phyloP scores from a whole-genome alignment of 1,140 invertebrate species.

The Hirudo medicinalis region DNA sequence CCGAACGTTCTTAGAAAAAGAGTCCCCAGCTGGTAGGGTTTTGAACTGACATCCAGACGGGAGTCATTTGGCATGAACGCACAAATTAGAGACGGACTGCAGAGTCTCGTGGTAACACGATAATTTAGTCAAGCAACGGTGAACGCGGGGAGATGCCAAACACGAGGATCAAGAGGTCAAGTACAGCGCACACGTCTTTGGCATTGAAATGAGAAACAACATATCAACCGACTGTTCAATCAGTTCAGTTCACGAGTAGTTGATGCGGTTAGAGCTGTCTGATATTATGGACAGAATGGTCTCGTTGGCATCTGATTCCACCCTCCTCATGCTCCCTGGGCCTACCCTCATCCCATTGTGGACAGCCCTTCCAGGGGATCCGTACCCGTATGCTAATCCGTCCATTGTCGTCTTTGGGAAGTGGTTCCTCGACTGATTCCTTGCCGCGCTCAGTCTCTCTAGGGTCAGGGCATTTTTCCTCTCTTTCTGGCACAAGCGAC shows the following conservation, averaged over 20 bases:
- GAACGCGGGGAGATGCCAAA: too few species aligned
- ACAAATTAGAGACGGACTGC: too few species aligned
- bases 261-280: slow-evolving; percentile 23
- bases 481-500: background rate
- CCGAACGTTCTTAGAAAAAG: too few species aligned
- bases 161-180: too few species aligned
- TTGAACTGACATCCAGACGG: too few species aligned
- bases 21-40: too few species aligned
- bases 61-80: too few species aligned
- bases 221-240: background rate
- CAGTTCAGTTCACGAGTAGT: slow-evolving; percentile 11
- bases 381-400: background rate
- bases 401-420: background rate
- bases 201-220: too few species aligned
- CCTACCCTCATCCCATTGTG: background rate
- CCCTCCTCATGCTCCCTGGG: slow-evolving; percentile 3
- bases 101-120: too few species aligned
- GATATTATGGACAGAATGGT: slow-evolving; percentile 25
- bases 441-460: slow-evolving; percentile 2
- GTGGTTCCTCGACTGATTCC: background rate
- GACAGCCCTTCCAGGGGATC: background rate
- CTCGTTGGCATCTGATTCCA: slow-evolving; percentile 22
- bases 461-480: background rate
- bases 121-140: too few species aligned
- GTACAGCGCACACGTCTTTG: too few species aligned